Evolutionary conservation across 2,113 vertebrate genomes (phyloP), one percentile per base, ranked within the genome.

Genomic region (Rana temporaria): DNA sequence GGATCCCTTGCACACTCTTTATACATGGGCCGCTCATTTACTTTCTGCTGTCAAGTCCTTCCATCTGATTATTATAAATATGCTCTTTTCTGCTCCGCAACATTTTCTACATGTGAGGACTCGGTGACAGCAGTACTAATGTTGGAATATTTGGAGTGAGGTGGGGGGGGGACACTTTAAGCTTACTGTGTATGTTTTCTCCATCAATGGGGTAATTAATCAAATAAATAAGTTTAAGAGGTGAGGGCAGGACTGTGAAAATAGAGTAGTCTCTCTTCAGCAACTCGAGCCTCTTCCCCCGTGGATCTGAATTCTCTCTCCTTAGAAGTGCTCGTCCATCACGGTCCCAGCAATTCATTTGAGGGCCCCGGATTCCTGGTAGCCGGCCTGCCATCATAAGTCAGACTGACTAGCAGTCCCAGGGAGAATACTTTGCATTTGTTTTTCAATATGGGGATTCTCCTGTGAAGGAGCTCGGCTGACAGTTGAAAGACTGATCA

Each of bases 401-500:
- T 75, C 80, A 83, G 71, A 52, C n/a, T 74, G 81, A 76, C 81
- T 56, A 30, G 81, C 63, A 11, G 72, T 83, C 81, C 81, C 81
- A 68, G 53, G 63, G 81, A 48, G 81, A 83, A 76, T 83, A 83
- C 81, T 76, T 76, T 76, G 81, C 81, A 83, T 83, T 83, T 83
- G 81, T 76, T 83, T 83, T 83, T 52, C 71, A 76, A 76, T 76
- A 68, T 68, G 72, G 63, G 76, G 71, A 68, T 83, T 75, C 81
- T 83, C 81, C 72, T 48, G 81, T 60, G 52, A 74, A 68, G 81
- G 71, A 82, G 71, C 48, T n/a, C 20, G 71, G 71, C 72, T 83
- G 81, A 83, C 81, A 76, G 71, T 75, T 83, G 81, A 83, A 76
- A 83, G 81, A 83, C 71, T 83, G 81, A 83, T 83, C 81, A 76